A percentile compares a stretch with the other conserved stretches of the same genome.
These are phyloP conservation scores for Aix galericulata DNA, from an alignment of 2,113 vertebrate species.

Conservation along the genomic window DNA sequence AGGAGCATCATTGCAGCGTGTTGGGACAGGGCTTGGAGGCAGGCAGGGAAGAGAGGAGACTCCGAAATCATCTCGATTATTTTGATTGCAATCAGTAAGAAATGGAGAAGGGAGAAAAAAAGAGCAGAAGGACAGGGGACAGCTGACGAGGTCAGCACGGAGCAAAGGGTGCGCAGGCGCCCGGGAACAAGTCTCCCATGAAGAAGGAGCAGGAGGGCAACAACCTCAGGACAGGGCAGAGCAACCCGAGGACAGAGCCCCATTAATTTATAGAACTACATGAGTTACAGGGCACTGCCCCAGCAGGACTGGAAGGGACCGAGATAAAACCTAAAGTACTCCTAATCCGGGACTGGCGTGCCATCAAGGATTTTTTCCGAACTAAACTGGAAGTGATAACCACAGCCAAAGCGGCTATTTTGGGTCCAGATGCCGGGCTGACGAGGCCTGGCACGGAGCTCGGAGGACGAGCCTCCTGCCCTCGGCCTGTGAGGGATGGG, in stretches of 20 bases:
- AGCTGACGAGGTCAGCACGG: not conserved
- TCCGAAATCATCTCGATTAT: no score
- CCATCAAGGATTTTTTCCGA: not conserved
- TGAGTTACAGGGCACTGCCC: not conserved
- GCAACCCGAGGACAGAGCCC: not conserved
- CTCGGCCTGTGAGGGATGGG: not conserved
- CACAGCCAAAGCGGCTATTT: slow-evolving; percentile 31
- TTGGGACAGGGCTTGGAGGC: not conserved
- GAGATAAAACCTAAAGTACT: not conserved
- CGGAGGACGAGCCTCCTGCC: slow-evolving; percentile 27
- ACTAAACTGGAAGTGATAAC: not conserved
- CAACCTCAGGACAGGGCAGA: not conserved
- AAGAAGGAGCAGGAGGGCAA: not conserved
- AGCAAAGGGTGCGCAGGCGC: not conserved
- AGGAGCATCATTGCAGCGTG: not conserved
- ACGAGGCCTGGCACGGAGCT: slow-evolving; percentile 19
- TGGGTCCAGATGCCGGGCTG: not conserved
- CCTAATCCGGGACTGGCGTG: not conserved
- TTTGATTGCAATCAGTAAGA: not conserved
- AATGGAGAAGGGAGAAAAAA: not conserved
- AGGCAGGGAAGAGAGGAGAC: not conserved
- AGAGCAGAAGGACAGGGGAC: not conserved
- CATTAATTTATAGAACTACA: not conserved
- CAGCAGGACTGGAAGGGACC: not conserved
- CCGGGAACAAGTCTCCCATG: not conserved